Base-by-base conservation (phyloP, 2,888 invertebrate genomes). In the Drosophila dives region DNA sequence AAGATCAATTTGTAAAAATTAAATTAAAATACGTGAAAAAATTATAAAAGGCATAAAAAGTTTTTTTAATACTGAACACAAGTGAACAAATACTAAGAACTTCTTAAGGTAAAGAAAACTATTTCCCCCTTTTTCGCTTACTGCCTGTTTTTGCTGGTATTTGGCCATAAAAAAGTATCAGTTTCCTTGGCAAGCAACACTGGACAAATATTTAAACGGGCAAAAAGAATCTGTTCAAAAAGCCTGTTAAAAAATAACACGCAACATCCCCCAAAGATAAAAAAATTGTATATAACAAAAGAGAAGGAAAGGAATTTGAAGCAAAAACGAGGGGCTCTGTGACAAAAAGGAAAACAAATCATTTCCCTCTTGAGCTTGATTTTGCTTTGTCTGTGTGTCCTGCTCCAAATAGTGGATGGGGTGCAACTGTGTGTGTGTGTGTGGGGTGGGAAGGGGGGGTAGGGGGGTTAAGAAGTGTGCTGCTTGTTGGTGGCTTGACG, bases 301-400 rank as follows among this genome's bases (percentile, higher is more conserved):
- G 69, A 72, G 76, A 86, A 84, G 50, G 36, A n/a, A 54, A n/a
- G 55, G 26, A 38, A 54, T 36, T 74, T 54, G 45, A 73, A 64
- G 73, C 73, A 75, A 77, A 64, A 60, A 42, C 49, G 74, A 69
- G 75, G 50, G 50, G 56, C 69, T 68, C 74, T 45, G 53, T 49
- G 81, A 83, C 79, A 81, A 81, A 80, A 84, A 82, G 75, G 79
- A 89, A 91, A 89, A 87, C 87, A 91, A 91, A 91, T 89, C 91
- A 89, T 92, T 92, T 91, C 83, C 92, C 90, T 89, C 91, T 92
- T 90, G 78, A 91, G 88, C 89, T 87, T 90, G 88, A 86, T 89
- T 87, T 83, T 80, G 68, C 74, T 82, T 80, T 86, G 89, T 85
- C 58, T 65, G 58, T 53, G 54, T 64, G 80, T 50, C 49, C 45